phyloP scores from a whole-genome alignment of 53 echinoderm and acorn worm genomes.

The Mesocentrotus franciscanus region DNA sequence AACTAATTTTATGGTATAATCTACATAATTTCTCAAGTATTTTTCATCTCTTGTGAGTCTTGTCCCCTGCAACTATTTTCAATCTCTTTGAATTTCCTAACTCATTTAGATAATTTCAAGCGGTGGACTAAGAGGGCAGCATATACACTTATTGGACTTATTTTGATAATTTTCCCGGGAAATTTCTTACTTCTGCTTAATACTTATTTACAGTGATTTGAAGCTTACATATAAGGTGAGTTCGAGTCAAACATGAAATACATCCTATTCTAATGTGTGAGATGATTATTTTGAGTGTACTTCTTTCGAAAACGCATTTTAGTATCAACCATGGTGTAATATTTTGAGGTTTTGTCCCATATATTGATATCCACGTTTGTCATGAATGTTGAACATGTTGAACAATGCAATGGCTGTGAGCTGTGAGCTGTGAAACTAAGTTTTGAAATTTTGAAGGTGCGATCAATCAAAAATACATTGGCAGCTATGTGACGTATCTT shows the following conservation, averaged over 20 bases:
- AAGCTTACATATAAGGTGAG: neutral
- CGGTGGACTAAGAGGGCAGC: neutral
- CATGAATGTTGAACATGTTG: neutral
- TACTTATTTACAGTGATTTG: neutral
- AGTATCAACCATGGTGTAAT: neutral
- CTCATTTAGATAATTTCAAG: no score
- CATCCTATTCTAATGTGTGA: neutral
- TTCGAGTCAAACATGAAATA: neutral
- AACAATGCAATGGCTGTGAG: no score
- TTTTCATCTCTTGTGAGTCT: no score
- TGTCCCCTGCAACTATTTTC: no score
- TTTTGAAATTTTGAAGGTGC: no score
- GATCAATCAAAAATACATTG: no score
- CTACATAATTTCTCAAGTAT: no score
- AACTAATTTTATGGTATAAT: no score
- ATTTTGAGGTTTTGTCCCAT: neutral
- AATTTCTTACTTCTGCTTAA: neutral
- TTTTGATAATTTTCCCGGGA: slow-evolving; percentile 19
- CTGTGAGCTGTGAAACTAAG: no score
- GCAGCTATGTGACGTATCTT: no score
- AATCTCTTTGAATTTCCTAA: no score
- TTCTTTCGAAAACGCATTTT: neutral
- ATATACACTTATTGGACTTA: neutral
- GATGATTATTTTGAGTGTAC: neutral
- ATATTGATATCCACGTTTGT: neutral